Conservation (phyloP, 2,113 vertebrate genomes). For the Corvus moneduloides region DNA sequence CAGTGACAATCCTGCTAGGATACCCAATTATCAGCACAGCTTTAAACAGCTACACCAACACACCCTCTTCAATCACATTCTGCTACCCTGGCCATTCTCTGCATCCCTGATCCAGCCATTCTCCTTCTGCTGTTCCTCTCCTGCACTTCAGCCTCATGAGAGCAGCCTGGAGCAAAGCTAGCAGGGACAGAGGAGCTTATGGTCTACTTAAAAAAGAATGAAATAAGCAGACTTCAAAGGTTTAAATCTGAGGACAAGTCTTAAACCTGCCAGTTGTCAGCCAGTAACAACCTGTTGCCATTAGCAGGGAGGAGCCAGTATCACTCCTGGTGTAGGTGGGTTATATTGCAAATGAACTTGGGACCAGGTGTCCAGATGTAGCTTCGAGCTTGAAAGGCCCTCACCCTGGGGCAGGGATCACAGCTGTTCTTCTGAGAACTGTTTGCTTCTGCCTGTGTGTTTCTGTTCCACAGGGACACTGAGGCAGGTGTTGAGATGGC, state of each 20-base stretch:
- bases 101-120: not conserved
- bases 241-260: not conserved
- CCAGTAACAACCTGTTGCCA: not conserved
- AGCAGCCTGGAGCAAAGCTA: not conserved
- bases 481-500: conserved; percentile 83
- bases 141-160: not conserved
- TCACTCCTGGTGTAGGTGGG: not conserved
- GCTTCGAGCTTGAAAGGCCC: not conserved
- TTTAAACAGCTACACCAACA: not conserved
- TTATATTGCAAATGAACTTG: not conserved
- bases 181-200: not conserved
- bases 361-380: not conserved
- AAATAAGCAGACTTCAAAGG: not conserved
- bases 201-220: not conserved
- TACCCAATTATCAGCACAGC: not conserved
- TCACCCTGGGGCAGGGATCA: not conserved
- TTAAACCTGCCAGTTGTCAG: not conserved
- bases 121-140: not conserved
- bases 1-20: not conserved
- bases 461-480: conserved; percentile 62
- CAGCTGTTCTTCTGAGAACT: not conserved
- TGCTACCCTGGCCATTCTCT: not conserved
- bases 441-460: not conserved
- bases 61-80: not conserved
- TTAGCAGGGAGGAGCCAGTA: not conserved